Percentiles rank a stretch among this genome's conserved stretches.
Conservation (phyloP, 30 jellyfish, hydroid and myxozoan genomes). For the Chrysaora quinquecirrha region DNA sequence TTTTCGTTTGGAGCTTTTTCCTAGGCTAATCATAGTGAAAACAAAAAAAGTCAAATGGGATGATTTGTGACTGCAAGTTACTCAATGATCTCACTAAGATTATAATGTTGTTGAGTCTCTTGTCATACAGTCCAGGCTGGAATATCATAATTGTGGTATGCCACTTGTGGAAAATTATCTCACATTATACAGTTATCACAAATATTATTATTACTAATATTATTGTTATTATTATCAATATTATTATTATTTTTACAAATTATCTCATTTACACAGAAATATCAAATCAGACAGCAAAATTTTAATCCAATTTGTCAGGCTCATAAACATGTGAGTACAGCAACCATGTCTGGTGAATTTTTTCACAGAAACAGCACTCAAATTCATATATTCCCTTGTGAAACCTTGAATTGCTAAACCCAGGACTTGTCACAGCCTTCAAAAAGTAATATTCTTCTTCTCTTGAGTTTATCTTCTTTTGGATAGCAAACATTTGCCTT, state of each 20-base stretch:
- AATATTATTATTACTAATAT: too few relatives aligned
- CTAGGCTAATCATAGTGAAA: too few relatives aligned
- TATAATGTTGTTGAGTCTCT: too few relatives aligned
- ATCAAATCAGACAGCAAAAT: neutral
- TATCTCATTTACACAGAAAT: neutral
- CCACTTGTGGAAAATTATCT: neutral
- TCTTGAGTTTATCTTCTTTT: neutral
- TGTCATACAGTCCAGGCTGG: neutral
- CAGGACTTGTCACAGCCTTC: conserved; percentile 2
- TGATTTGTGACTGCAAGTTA: too few relatives aligned
- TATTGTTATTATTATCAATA: too few relatives aligned
- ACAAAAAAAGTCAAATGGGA: too few relatives aligned
- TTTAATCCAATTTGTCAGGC: neutral
- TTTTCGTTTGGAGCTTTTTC: too few relatives aligned
- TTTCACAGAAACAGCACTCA: neutral
- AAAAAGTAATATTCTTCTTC: neutral
- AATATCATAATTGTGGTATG: neutral
- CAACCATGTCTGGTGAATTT: neutral
- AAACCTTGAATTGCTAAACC: neutral
- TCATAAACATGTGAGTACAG: neutral
- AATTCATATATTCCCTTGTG: neutral
- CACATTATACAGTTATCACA: neutral
- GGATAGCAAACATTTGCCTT: neutral
- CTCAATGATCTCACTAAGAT: too few relatives aligned
- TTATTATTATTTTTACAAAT: neutral